Base-by-base conservation (phyloP, 2,888 invertebrate genomes). In the Drosophila kuntzei region DNA sequence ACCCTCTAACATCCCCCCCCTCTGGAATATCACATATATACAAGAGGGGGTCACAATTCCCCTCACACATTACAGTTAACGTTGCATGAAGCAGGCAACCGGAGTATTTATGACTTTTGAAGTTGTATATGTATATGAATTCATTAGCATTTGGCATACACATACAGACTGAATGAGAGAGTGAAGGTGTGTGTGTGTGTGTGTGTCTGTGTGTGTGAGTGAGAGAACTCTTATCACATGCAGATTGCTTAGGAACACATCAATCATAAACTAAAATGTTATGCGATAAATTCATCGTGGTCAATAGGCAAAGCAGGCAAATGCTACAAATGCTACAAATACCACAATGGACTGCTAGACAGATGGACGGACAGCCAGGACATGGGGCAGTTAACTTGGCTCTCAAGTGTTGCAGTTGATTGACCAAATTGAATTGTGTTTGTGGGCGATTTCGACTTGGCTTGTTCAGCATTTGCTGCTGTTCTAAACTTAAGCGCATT, bases 221-320 rank as follows among this genome's bases (percentile, higher is more conserved):
- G 32, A 22, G 54, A 20, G 29, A 11, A 43, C 39, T 47, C 49
- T 46, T 69, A 46, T 60, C 53, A 61, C 43, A 60, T 62, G 54
- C 39, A 49, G 54, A 57, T 57, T 50, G 22, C 47, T 39, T 49
- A 47, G 55, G 11, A 62, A 32, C 55, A 43, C 79, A 81, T 79
- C 79, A 79, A 79, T 79, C 79, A 79, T 81, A 68, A 74, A 78
- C 79, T 75, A 74, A 80, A 79, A 74, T 78, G 79, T 81, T 75
- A 57, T 60, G 55, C 79, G 60, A 79, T 79, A 79, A 79, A 79
- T 79, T 79, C 79, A 63, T 81, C 76, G 71, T 54, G 71, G 63
- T 80, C 78, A 78, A 78, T 78, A 73, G 80, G 73, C 76, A 76
- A 60, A 53, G 12, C 44, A 59, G 37, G 51, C 51, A 60, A 60